A percentile compares a stretch with the other conserved stretches of the same genome.
Conservation (phyloP, 2,888 invertebrate genomes). For the Eupithecia subumbrata region DNA sequence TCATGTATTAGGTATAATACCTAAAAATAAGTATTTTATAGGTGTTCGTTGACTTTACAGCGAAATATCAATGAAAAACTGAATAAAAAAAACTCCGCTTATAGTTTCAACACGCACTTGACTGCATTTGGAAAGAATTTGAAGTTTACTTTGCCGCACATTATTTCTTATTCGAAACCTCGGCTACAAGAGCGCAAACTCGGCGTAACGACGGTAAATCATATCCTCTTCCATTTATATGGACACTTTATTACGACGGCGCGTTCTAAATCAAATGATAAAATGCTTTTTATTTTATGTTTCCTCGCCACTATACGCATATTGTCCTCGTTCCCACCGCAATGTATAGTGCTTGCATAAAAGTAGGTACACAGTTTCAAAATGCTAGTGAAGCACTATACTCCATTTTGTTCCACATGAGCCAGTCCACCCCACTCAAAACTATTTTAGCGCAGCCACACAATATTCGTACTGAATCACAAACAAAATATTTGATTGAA, state of each 20-base stretch:
- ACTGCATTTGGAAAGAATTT: conserved; percentile 3
- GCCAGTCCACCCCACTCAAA: not conserved
- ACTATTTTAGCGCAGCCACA: not conserved
- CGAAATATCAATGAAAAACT: not conserved
- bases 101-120: not conserved
- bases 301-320: conserved; percentile 73
- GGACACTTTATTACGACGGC: conserved; percentile 82
- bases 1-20: not conserved
- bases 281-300: conserved; percentile 81
- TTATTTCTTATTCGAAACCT: conserved; percentile 62
- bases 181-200: conserved; percentile 63
- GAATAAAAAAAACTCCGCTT: not conserved
- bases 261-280: conserved; percentile 83
- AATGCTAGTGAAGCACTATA: not conserved
- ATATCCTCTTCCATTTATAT: conserved; percentile 81
- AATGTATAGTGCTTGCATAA: conserved; percentile 31
- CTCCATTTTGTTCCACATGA: not conserved
- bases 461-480: not conserved
- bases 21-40: not conserved
- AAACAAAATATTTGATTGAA: not conserved
- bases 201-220: conserved; percentile 75
- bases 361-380: conserved; percentile 2
- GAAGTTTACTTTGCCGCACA: conserved; percentile 32
- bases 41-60: not conserved
- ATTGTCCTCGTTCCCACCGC: conserved; percentile 65